phyloP scores from a whole-genome alignment of 1,140 invertebrate species.

The Zaprionus taronus region DNA sequence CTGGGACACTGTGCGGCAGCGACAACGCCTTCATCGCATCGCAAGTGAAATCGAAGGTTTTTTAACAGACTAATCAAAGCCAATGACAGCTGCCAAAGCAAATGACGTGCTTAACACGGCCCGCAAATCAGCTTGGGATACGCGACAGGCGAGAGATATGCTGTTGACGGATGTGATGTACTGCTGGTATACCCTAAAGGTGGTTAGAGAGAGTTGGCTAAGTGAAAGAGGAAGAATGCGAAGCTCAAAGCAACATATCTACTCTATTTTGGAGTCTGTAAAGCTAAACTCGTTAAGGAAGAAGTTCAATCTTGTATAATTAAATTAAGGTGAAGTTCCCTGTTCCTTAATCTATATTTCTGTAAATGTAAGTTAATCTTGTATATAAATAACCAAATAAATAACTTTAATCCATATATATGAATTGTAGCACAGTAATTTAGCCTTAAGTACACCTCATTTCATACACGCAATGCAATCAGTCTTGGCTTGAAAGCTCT shows the following conservation, averaged over 20 bases:
- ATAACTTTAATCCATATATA: no score
- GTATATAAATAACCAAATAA: no score
- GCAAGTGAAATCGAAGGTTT: conserved; percentile 75
- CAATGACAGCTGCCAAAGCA: conserved; percentile 70
- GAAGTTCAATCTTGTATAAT: background rate
- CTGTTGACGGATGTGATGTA: background rate
- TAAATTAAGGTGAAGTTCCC: no score
- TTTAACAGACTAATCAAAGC: conserved; percentile 78
- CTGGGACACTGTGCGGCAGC: conserved; percentile 1
- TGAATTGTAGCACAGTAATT: no score
- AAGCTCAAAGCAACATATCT: background rate
- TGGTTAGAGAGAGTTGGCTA: no score
- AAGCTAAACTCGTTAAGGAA: background rate
- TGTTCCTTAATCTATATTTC: background rate
- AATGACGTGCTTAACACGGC: conserved; percentile 47
- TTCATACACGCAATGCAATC: no score
- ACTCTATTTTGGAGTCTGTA: background rate
- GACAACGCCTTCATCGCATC: conserved; percentile 49
- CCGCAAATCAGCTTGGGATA: conserved; percentile 46
- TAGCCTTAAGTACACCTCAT: no score
- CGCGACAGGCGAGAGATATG: conserved; percentile 8
- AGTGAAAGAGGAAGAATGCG: background rate
- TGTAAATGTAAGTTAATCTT: no score
- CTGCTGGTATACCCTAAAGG: conserved; percentile 16
- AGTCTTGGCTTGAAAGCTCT: no score